These are phyloP conservation scores for Formica selysi DNA, from an alignment of 1,140 invertebrate species.

Conservation along the genomic window DNA sequence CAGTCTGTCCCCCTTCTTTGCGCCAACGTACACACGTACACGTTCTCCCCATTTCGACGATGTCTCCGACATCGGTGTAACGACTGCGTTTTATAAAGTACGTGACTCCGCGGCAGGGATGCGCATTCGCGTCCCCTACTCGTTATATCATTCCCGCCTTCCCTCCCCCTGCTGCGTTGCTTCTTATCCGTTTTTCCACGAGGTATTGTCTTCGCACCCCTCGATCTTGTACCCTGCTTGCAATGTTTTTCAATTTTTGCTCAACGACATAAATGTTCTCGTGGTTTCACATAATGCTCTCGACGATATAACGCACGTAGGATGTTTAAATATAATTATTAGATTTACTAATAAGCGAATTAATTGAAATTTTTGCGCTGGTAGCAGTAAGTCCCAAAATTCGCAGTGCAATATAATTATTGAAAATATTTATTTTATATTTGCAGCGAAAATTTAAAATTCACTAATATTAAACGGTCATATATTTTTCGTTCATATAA, in stretches of 20 bases:
- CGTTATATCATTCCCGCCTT: slow-evolving; percentile 21
- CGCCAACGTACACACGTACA: slow-evolving; percentile 57
- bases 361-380: neutral
- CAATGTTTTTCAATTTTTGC: slow-evolving; percentile 67
- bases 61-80: slow-evolving; percentile 58
- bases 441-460: neutral
- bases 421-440: neutral
- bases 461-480: no score
- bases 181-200: neutral
- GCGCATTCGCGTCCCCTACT: slow-evolving; percentile 25
- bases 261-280: neutral
- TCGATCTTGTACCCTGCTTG: slow-evolving; percentile 39
- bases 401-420: neutral
- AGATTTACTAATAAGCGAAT: neutral
- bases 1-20: slow-evolving; percentile 53
- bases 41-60: slow-evolving; percentile 41
- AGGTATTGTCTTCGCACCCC: slow-evolving; percentile 67
- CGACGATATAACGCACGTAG: neutral
- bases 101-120: slow-evolving; percentile 63
- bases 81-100: slow-evolving; percentile 74
- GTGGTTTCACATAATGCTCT: slow-evolving; percentile 9
- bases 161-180: neutral
- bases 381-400: neutral
- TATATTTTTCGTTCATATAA: no score
- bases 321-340: neutral